Conservation (phyloP, 64 coral and sea anemone species). For the Trachythela sp. region DNA sequence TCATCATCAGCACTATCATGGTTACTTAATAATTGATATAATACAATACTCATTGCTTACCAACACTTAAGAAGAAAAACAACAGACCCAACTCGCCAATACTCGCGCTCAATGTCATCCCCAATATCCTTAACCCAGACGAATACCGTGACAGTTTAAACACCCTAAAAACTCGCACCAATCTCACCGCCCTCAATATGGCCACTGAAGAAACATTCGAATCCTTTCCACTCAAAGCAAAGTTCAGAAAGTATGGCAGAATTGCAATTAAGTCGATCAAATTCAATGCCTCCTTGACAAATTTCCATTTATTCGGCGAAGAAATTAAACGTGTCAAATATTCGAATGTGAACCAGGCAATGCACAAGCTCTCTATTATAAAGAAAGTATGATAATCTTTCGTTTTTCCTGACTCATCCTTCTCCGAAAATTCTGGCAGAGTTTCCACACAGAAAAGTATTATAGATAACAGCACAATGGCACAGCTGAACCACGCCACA, state of each 20-base stretch:
- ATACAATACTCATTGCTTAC: not conserved
- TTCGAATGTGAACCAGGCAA: conserved; percentile 89
- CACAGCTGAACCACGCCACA: conserved; percentile 61
- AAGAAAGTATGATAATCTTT: conserved; percentile 16
- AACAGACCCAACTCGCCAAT: conserved; percentile 64
- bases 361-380: conserved; percentile 63
- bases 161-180: conserved; percentile 73
- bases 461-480: conserved; percentile 67
- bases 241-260: conserved; percentile 74
- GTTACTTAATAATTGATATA: not conserved
- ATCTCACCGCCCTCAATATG: conserved; percentile 63
- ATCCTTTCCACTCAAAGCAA: conserved; percentile 45
- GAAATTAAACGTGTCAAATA: conserved; percentile 61
- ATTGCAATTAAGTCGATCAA: conserved; percentile 80
- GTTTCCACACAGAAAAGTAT: conserved; percentile 85
- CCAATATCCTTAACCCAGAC: conserved; percentile 59
- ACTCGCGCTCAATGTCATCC: conserved; percentile 63
- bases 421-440: conserved; percentile 17
- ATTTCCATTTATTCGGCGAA: conserved; percentile 65
- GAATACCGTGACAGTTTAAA: conserved; percentile 87
- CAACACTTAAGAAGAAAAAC: conserved; percentile 43
- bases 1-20: not conserved
- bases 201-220: conserved; percentile 54
- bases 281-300: conserved; percentile 73
- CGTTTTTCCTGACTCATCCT: conserved; percentile 20